Percentiles rank a stretch among this genome's conserved stretches.
Evolutionary conservation across 2,797 vertebrate genomes (phyloP).

Genomic region (Falco naumanni): DNA sequence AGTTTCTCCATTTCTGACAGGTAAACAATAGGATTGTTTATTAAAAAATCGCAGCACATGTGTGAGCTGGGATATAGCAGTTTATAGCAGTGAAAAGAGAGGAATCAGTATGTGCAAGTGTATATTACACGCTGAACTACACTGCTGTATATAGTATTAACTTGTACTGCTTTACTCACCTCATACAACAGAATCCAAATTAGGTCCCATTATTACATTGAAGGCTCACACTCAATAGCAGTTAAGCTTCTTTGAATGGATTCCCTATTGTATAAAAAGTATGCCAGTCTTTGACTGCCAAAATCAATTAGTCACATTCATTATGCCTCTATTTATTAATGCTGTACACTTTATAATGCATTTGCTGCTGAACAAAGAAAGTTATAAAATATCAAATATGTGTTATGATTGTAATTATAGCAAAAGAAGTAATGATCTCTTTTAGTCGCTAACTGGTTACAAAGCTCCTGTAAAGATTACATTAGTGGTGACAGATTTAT

Average conservation of each 20-base stretch:
- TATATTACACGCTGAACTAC: conserved; percentile 34
- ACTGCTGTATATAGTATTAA: conserved; percentile 58
- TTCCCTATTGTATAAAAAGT: conserved; percentile 82
- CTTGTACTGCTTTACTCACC: conserved; percentile 75
- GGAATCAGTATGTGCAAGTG: neutral
- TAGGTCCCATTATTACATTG: conserved; percentile 78
- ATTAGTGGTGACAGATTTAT: conserved; percentile 78
- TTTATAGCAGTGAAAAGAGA: neutral
- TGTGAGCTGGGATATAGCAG: neutral
- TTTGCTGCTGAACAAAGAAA: conserved; percentile 79
- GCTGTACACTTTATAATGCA: conserved; percentile 77
- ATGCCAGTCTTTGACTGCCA: conserved; percentile 83
- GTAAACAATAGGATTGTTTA: neutral
- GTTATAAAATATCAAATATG: conserved; percentile 81
- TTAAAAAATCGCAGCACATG: neutral
- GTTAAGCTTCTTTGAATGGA: conserved; percentile 83
- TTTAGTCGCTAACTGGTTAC: conserved; percentile 75
- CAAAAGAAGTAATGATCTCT: conserved; percentile 74
- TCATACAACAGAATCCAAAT: conserved; percentile 77
- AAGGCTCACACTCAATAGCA: conserved; percentile 80
- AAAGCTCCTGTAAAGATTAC: conserved; percentile 75
- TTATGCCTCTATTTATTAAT: conserved; percentile 86
- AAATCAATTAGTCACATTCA: conserved; percentile 87
- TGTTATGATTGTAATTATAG: conserved; percentile 77
- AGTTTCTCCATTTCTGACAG: neutral